Base-by-base conservation (phyloP, 1,140 invertebrate genomes). In the Teleopsis dalmanni region DNA sequence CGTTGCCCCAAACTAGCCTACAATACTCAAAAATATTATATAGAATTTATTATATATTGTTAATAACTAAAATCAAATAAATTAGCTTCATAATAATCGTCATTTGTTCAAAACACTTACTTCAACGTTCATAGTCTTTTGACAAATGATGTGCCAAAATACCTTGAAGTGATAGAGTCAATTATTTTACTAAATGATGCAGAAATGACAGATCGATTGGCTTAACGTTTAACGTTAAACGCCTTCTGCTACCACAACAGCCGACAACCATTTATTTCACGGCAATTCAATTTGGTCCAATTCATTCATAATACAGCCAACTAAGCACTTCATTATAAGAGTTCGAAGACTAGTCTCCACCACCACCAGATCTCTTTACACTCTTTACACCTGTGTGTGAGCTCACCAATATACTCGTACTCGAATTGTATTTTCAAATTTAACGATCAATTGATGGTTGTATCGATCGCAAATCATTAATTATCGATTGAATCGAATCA, bases 131-230 rank as follows among this genome's bases (percentile, higher is more conserved):
- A n/a, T n/a, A n/a, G n/a, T n/a, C n/a, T n/a, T n/a, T 52, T 66
- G 57, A 67, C 55, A 62, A 67, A 67, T 66, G 64, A 66, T 60
- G 64, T 67, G 64, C 56, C 59, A 59, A 60, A 67, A 67, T 53
- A 53, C 51, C 54, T 66, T 65, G 57, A 58, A 65, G 59, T 63
- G 61, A 58, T 59, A 58, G 57, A 56, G 60, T 57, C 64, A 66
- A 60, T 64, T 62, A 66, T 60, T 55, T 50, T 56, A 58, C 54
- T 52, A 57, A 61, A 55, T 60, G 56, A 62, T 21, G 29, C 46
- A 55, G 52, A 66, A 66, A 64, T 67, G 64, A 66, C 59, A 67
- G 64, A 60, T 64, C 63, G 64, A 66, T 66, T 63, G 63, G 66
- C 59, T 64, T 66, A 62, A 62, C 59, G 63, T 38, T 66, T 65